Evolutionary conservation across 2,113 vertebrate species (phyloP).

Genomic region (Brienomyrus brachyistius): DNA sequence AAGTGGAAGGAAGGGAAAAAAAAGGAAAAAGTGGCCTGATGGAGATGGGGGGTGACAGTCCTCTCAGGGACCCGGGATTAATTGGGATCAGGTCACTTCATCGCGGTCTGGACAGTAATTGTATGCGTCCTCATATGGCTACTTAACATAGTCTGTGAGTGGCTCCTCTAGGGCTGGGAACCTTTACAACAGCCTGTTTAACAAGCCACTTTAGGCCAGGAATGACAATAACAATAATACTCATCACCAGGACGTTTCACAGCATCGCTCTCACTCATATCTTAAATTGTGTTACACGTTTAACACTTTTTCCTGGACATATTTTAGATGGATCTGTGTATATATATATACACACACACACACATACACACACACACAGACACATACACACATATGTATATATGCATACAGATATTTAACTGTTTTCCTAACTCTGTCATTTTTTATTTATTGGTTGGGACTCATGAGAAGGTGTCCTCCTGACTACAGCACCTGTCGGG

Average conservation of each 20-base stretch:
- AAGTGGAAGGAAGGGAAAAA: slow-evolving; percentile 55
- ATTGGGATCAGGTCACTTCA: slow-evolving; percentile 89
- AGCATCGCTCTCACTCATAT: background rate
- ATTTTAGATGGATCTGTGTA: background rate
- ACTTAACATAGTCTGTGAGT: slow-evolving; percentile 58
- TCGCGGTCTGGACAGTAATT: slow-evolving; percentile 67
- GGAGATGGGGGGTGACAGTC: slow-evolving; percentile 82
- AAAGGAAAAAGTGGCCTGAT: slow-evolving; percentile 61
- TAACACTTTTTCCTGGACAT: slow-evolving; percentile 50
- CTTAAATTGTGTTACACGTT: slow-evolving; percentile 41
- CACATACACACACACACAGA: too few species aligned
- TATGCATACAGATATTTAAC: slow-evolving; percentile 24
- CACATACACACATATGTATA: too few species aligned
- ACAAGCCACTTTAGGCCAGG: background rate
- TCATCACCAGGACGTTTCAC: background rate
- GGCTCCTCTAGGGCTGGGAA: slow-evolving; percentile 28
- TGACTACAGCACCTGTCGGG: slow-evolving; percentile 61
- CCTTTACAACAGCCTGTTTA: slow-evolving; percentile 30
- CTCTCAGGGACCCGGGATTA: slow-evolving; percentile 85
- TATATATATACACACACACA: background rate
- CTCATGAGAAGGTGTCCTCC: slow-evolving; percentile 62
- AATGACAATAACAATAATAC: slow-evolving; percentile 35
- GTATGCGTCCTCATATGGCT: slow-evolving; percentile 72
- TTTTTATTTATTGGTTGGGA: slow-evolving; percentile 62
- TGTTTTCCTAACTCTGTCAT: slow-evolving; percentile 50